phyloP scores from a whole-genome alignment of 1,140 invertebrate genomes.

The Drosophila pandora region DNA sequence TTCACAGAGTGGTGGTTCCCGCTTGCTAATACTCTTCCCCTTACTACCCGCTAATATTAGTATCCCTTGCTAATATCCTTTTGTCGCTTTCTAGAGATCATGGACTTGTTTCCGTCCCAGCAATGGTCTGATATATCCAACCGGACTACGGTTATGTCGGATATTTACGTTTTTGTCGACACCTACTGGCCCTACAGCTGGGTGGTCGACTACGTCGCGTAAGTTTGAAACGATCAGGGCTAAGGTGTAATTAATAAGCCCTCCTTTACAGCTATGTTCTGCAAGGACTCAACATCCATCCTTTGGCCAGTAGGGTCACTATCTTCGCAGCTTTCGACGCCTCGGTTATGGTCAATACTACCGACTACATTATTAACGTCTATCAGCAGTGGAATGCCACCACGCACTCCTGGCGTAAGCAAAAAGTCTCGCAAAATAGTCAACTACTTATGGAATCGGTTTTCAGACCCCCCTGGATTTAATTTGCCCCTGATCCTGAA shows the following conservation, averaged over 20 bases:
- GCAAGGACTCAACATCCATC: constrained; percentile 87
- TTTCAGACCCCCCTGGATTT: constrained; percentile 83
- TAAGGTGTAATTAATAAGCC: background rate
- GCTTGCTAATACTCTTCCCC: background rate
- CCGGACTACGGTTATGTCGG: constrained; percentile 84
- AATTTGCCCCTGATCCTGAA: constrained; percentile 84
- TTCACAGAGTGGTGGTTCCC: constrained; percentile 53
- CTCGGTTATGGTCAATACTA: constrained; percentile 86
- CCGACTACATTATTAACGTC: constrained; percentile 85
- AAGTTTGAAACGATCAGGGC: constrained; percentile 53
- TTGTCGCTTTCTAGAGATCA: constrained; percentile 39
- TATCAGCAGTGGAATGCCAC: constrained; percentile 85
- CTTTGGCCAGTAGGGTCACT: constrained; percentile 88
- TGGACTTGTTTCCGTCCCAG: constrained; percentile 54
- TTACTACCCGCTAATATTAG: no score
- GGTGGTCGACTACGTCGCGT: constrained; percentile 86
- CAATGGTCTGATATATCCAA: constrained; percentile 76
- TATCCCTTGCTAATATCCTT: background rate
- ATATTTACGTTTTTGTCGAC: constrained; percentile 88
- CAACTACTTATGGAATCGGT: background rate
- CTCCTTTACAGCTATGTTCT: constrained; percentile 85
- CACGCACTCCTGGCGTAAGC: constrained; percentile 85
- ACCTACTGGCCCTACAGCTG: constrained; percentile 86
- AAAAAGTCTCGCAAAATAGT: background rate
- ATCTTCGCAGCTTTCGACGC: constrained; percentile 87